Conservation (phyloP, 2,888 invertebrate genomes). For the Parnassius apollo region DNA sequence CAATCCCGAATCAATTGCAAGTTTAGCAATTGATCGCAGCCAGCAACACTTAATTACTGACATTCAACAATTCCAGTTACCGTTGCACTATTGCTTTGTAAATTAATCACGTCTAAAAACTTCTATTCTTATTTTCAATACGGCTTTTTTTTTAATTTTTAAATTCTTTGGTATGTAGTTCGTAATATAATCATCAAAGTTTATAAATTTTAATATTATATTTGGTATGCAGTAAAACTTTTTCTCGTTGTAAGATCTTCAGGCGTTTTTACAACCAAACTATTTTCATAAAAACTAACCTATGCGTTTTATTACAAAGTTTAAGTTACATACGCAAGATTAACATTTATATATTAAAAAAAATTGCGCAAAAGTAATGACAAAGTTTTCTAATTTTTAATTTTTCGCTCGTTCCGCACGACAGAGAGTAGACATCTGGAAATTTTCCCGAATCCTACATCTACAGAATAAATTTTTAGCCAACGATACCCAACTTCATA, state of each 20-base stretch:
- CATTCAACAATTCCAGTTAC: not conserved
- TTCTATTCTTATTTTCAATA: not conserved
- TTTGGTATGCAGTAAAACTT: too few species aligned
- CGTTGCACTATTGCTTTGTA: not conserved
- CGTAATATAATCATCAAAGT: too few species aligned
- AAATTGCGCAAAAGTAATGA: not conserved
- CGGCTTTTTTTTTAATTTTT: too few species aligned
- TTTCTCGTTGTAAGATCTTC: too few species aligned
- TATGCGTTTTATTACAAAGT: too few species aligned
- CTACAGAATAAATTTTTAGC: conserved; percentile 6
- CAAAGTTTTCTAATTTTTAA: not conserved
- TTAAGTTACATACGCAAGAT: too few species aligned
- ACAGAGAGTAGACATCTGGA: not conserved
- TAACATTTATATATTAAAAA: not conserved
- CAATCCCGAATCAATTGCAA: not conserved
- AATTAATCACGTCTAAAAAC: conserved; percentile 7
- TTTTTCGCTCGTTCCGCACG: not conserved
- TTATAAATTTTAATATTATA: too few species aligned
- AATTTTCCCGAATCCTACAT: conserved; percentile 3
- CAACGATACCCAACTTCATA: conserved; percentile 7
- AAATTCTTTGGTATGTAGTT: too few species aligned
- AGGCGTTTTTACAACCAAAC: too few species aligned
- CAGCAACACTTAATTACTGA: conserved; percentile 6
- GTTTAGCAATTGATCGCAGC: conserved; percentile 8
- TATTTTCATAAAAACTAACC: too few species aligned